Evolutionary conservation across 2,888 invertebrate species (phyloP), one percentile per base, ranked within the genome.

Genomic region (Stenodera caucasica): DNA sequence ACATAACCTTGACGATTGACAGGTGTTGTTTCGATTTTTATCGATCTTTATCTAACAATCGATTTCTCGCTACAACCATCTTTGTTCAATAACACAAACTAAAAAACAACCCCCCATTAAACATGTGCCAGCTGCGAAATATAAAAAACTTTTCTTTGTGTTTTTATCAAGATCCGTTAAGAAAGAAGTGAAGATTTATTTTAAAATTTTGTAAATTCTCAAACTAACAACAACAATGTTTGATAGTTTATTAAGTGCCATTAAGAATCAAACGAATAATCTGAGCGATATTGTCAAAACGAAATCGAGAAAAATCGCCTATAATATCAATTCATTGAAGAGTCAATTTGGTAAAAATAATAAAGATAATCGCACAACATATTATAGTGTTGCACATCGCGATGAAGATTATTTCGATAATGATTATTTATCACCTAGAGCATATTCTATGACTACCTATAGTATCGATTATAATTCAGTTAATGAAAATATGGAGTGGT

Each of bases 391-490:
- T 26, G 70, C 73, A 14, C 73, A 72, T 58, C 73, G 72, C 57
- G 75, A 72, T 68, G 74, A 74, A 57, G 78, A 80, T 65, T 77
- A 73, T 64, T 75, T 74, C 60, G 74, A 74, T 52, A 78, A 80
- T 70, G 81, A 81, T 73, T 84, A 82, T 68, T 75, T 86, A 71
- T 84, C 85, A 67, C 85, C 86, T 50, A 81, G 85, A 71, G 86
- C 85, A 55, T 81, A 82, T 71, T 82, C 84, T 29, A 74, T 77
- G 73, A 76, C 76, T 51, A 78, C 77, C 49, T 77, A 75, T 61
- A 77, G 76, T 65, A 82, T 85, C 65, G 84, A 84, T 70, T 87
- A 86, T 84, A 85, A 86, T 61, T 75, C 79, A 57, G 77, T 85
- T 49, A 79, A 81, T 64, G 77, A 78, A 57, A 79, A 80, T 70